Evolutionary conservation across 2,113 vertebrate species (phyloP), one percentile per base, ranked within the genome.

Genomic region (Labrus mixtus): DNA sequence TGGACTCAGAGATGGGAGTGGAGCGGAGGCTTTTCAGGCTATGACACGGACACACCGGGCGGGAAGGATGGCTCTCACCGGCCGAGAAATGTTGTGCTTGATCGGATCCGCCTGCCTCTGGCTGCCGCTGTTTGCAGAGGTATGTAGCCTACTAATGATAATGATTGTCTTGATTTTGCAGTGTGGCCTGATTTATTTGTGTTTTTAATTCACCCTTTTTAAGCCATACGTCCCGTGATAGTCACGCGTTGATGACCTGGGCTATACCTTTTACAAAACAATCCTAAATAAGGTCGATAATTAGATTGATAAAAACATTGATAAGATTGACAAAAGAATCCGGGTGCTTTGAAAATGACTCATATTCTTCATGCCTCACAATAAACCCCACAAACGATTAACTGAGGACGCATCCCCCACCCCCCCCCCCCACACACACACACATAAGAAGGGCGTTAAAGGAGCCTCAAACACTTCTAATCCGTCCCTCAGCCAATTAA

Each of bases 111-210:
- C 83, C 77, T 93, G 88, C 83, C 88, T 87, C 79, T 91, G 91
- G 88, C 79, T 95, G 84, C 91, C 88, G 79, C 66, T 86, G 68
- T 19, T 84, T 57, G 87, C 91, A 59, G 91, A 95, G 95, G 95
- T 95, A 90, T 16, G 91, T 86, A 62, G 53, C 15, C 20, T 55
- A 54, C 1, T 36, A 29, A 15, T 81, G 55, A 57, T 68, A 53
- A 0, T 56, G 72, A 56, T 25, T 53, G 48, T 25, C n/a, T 46
- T 53, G 54, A 62, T 75, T 64, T 63, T 74, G n/a, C 53, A 78
- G 57, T 72, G 61, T 76, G 78, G 55, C 82, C 81, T 82, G 57
- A 25, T 84, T 83, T 60, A 37, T 45, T 22, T 50, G 0, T 48
- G 54, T 13, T 54, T 22, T 36, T 33, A 15, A 46, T 48, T 17